A percentile compares a stretch with the other conserved stretches of the same genome.
Conservation (phyloP, 2,888 invertebrate species). For the Drosophila limbata region DNA sequence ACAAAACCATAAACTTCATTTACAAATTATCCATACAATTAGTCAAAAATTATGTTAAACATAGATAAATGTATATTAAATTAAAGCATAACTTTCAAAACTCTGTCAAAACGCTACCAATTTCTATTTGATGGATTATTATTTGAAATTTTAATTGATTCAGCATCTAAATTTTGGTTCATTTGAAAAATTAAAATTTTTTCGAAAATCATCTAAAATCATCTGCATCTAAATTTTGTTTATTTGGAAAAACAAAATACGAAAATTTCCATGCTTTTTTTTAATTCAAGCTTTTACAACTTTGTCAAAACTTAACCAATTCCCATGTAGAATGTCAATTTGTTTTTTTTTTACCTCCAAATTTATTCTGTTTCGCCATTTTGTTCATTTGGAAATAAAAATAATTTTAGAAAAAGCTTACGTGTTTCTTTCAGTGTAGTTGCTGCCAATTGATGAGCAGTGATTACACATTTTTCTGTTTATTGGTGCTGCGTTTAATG, state of each 20-base stretch:
- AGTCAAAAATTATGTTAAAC: slow-evolving; percentile 1
- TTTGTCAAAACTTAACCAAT: too few relatives aligned
- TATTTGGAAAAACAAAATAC: too few relatives aligned
- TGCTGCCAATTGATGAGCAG: slow-evolving; percentile 69
- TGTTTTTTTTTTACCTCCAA: too few relatives aligned
- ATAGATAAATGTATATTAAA: background rate
- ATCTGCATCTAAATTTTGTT: background rate
- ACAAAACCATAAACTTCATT: slow-evolving; percentile 19
- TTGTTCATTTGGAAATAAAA: too few relatives aligned
- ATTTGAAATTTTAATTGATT: background rate
- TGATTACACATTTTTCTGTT: slow-evolving; percentile 68
- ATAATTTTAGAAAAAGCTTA: background rate
- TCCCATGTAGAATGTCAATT: too few relatives aligned
- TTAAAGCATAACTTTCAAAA: background rate
- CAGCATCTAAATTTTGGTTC: background rate
- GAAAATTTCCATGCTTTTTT: too few relatives aligned
- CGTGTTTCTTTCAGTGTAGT: slow-evolving; percentile 49
- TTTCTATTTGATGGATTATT: background rate
- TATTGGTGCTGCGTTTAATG: slow-evolving; percentile 52
- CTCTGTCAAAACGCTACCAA: background rate
- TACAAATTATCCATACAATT: slow-evolving; percentile 12
- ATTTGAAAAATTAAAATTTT: background rate
- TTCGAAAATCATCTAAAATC: too few relatives aligned
- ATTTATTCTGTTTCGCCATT: too few relatives aligned
- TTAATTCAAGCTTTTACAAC: too few relatives aligned